These are phyloP conservation scores for Akabosia matsudoensis DNA, from an alignment of 1,140 invertebrate genomes.

Conservation along the genomic window DNA sequence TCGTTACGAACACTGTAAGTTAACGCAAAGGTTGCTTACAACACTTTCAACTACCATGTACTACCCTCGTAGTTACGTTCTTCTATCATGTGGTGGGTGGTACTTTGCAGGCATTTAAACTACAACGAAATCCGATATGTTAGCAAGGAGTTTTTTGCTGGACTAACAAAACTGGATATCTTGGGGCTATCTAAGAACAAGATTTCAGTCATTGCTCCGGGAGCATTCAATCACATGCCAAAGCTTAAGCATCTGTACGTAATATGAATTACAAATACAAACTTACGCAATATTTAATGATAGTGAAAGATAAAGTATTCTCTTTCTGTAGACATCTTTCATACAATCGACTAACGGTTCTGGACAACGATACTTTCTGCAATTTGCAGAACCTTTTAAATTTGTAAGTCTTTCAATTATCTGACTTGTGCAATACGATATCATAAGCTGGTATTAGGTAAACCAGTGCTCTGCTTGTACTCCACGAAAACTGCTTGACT, in stretches of 20 bases:
- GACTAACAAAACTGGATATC: constrained; percentile 49
- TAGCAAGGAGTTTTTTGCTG: constrained; percentile 46
- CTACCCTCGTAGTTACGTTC: too few species aligned
- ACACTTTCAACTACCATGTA: too few species aligned
- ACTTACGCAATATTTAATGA: too few species aligned
- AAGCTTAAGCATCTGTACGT: constrained; percentile 51
- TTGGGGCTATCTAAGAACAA: constrained; percentile 52
- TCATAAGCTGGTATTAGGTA: too few species aligned
- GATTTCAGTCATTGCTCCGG: constrained; percentile 48
- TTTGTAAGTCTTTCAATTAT: too few species aligned
- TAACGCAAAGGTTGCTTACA: too few species aligned
- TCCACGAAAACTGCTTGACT: too few species aligned
- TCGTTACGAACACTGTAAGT: constrained; percentile 53
- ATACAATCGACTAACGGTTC: constrained; percentile 50
- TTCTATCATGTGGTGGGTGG: too few species aligned
- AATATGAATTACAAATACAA: too few species aligned
- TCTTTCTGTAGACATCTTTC: constrained; percentile 53
- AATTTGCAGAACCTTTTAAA: constrained; percentile 51
- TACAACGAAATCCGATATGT: constrained; percentile 35
- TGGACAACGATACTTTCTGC: constrained; percentile 50
- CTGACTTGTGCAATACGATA: too few species aligned
- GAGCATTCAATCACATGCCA: constrained; percentile 49
- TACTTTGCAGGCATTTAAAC: constrained; percentile 41
- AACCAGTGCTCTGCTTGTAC: too few species aligned
- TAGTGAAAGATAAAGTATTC: too few species aligned